These are phyloP conservation scores for Ormyrus rosae DNA, from an alignment of 2,888 invertebrate genomes.

Conservation along the genomic window DNA sequence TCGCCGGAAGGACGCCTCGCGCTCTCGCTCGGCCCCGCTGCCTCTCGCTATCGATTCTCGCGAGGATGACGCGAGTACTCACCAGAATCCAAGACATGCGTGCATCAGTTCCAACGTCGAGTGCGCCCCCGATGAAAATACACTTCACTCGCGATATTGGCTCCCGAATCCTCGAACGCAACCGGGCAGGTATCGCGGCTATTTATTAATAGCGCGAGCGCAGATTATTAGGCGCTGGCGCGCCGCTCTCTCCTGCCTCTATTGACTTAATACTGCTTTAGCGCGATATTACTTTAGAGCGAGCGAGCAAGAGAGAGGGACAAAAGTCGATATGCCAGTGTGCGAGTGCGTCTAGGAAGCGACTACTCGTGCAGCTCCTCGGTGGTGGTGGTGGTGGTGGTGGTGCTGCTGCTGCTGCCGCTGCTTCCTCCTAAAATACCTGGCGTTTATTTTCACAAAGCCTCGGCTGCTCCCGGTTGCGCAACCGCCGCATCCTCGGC, in stretches of 20 bases:
- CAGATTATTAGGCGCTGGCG: background rate
- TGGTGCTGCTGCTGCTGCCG: background rate
- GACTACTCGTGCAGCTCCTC: too few species aligned
- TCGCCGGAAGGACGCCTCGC: too few species aligned
- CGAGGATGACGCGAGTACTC: conserved; percentile 51
- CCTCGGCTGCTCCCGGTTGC: background rate
- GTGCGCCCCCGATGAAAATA: background rate
- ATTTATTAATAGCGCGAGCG: conserved; percentile 47
- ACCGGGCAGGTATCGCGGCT: conserved; percentile 18
- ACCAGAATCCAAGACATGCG: conserved; percentile 63
- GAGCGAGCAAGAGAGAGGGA: background rate
- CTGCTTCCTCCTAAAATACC: too few species aligned
- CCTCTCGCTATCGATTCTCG: too few species aligned
- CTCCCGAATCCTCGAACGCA: too few species aligned
- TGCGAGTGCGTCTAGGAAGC: background rate
- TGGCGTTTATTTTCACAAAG: too few species aligned
- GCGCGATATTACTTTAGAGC: conserved; percentile 36
- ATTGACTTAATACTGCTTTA: conserved; percentile 42
- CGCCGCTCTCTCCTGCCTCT: conserved; percentile 1
- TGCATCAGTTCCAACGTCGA: background rate
- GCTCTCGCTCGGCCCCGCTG: too few species aligned
- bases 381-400: background rate
- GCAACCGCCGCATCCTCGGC: background rate
- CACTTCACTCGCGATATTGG: conserved; percentile 21
- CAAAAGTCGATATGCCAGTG: conserved; percentile 41